Evolutionary conservation across 2,113 vertebrate genomes (phyloP), one percentile per base, ranked within the genome.

Genomic region (Notothenia rossii): DNA sequence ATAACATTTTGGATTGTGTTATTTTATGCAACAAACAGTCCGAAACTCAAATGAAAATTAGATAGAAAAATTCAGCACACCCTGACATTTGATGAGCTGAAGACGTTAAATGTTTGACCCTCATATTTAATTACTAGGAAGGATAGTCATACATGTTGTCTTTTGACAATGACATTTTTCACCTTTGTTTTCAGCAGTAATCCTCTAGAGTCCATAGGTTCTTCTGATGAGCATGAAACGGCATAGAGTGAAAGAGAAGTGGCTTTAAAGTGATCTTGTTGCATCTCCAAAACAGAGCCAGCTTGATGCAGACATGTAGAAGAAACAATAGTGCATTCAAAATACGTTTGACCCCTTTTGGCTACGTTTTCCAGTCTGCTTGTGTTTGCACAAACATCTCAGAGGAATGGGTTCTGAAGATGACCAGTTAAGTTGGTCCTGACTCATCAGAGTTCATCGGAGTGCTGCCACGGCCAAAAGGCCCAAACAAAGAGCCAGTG

Each of bases 401-500:
- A 10, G 40, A 55, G 13, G 12, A 75, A 8, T 58, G 14, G 67
- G 53, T 74, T 63, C 58, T 43, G 61, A 83, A 55, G 66, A 81
- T 71, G 66, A 86, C 62, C 68, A 20, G 40, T 66, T 55, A 67
- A 51, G 79, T 70, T 18, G 69, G 73, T 54, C 78, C 75, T 78
- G 72, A 84, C 70, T 88, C 81, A 83, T 79, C 87, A 82, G 75
- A 75, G 85, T 68, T 72, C 20, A 66, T 54, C 79, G 7, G 71
- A 87, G 87, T n/a, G 58, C 72, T 75, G 59, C 59, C 51, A 0
- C 51, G 68, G 81, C 82, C 50, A 63, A 80, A 74, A 22, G 60
- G 36, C 58, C 56, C 58, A 71, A 18, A 91, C 88, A 91, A 90
- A 88, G 81, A 81, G 69, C 70, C 86, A 87, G 83, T 87, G 83